Percentiles rank a stretch among this genome's conserved stretches.
These are phyloP conservation scores for Agrochola circellaris DNA, from an alignment of 2,888 invertebrate species.

Conservation along the genomic window DNA sequence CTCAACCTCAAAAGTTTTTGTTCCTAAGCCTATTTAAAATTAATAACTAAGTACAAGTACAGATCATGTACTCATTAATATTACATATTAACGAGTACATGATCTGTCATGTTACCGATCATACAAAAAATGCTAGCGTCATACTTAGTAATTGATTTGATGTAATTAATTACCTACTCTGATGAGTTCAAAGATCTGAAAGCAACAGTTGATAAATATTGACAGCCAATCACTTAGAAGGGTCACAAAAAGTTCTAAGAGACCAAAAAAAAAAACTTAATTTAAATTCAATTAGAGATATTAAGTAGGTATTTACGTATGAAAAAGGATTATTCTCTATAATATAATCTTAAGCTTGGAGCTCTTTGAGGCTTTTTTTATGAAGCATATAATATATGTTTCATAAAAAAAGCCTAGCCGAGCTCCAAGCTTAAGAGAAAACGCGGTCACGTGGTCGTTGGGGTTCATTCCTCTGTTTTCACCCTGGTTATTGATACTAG, in stretches of 20 bases:
- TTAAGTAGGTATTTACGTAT: slow-evolving; percentile 18
- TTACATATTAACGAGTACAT: neutral
- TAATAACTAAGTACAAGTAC: slow-evolving; percentile 14
- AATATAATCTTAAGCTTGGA: too few relatives aligned
- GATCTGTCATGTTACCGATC: neutral
- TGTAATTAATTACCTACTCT: slow-evolving; percentile 57
- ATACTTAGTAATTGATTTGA: slow-evolving; percentile 58
- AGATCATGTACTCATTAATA: slow-evolving; percentile 36
- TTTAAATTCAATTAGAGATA: slow-evolving; percentile 36
- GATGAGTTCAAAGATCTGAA: slow-evolving; percentile 57
- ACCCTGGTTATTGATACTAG: too few relatives aligned
- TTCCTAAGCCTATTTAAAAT: neutral
- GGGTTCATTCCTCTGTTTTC: too few relatives aligned
- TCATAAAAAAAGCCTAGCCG: too few relatives aligned
- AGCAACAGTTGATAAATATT: slow-evolving; percentile 50
- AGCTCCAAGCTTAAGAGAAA: neutral
- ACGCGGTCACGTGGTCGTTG: too few relatives aligned
- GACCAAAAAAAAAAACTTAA: slow-evolving; percentile 22
- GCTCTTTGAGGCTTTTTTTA: too few relatives aligned
- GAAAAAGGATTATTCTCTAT: neutral
- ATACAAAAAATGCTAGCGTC: slow-evolving; percentile 46
- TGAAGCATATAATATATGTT: too few relatives aligned
- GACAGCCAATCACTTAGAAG: slow-evolving; percentile 43
- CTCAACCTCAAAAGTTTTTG: neutral
- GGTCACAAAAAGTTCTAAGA: slow-evolving; percentile 19